These are phyloP conservation scores for Mohoua ochrocephala DNA, from an alignment of 2,113 vertebrate species.

Conservation along the genomic window DNA sequence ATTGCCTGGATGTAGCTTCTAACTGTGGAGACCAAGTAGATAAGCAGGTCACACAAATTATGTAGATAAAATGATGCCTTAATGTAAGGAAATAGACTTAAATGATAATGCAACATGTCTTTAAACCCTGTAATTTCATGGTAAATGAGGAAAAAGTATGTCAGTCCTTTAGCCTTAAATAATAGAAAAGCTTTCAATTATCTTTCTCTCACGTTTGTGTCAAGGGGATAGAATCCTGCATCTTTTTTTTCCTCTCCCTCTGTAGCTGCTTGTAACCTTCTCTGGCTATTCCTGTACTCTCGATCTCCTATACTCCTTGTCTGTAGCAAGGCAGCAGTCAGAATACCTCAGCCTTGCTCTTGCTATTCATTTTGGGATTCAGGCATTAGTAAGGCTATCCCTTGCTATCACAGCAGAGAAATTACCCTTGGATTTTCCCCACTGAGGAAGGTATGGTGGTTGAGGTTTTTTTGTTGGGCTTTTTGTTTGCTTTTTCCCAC, in stretches of 20 bases:
- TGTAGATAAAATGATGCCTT: background rate
- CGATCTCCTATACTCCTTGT: rapidly evolving
- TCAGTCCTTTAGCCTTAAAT: background rate
- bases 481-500: background rate
- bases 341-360: background rate
- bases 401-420: background rate
- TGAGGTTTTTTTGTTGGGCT: background rate
- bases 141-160: background rate
- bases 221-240: background rate
- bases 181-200: background rate
- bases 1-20: background rate
- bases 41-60: background rate
- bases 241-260: background rate
- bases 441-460: background rate
- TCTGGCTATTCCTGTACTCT: background rate
- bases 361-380: background rate
- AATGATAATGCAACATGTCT: background rate
- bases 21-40: background rate
- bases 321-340: background rate
- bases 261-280: background rate
- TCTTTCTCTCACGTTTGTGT: background rate
- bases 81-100: background rate
- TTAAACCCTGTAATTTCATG: background rate
- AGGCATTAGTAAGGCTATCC: background rate
- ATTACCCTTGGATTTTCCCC: background rate